Conservation (phyloP, 1,140 invertebrate species). For the Musca domestica region DNA sequence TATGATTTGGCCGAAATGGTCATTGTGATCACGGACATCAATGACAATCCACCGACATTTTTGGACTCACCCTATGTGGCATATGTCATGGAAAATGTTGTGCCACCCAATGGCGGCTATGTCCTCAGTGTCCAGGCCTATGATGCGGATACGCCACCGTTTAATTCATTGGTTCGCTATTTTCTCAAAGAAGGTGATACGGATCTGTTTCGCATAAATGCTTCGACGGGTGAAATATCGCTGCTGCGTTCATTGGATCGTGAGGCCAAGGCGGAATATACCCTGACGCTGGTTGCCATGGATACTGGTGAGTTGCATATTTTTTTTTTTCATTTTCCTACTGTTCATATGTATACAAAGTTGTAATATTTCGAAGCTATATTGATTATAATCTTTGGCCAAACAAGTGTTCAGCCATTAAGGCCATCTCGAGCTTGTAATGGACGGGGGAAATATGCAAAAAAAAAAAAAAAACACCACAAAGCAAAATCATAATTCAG, state of each 20-base stretch:
- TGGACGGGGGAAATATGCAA: too few relatives aligned
- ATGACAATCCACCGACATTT: constrained; percentile 92
- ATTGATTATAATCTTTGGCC: constrained; percentile 18
- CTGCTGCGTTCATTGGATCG: constrained; percentile 78
- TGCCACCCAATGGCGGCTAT: constrained; percentile 73
- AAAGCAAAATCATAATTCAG: too few relatives aligned
- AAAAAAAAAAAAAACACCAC: too few relatives aligned
- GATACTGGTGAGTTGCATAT: constrained; percentile 80
- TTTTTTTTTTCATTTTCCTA: neutral
- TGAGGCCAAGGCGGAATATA: constrained; percentile 78
- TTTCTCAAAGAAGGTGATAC: constrained; percentile 89
- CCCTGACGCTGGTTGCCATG: constrained; percentile 83
- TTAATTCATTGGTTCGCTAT: constrained; percentile 86
- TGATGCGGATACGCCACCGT: constrained; percentile 87
- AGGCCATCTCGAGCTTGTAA: too few relatives aligned
- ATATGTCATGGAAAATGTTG: constrained; percentile 88
- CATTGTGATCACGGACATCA: constrained; percentile 79
- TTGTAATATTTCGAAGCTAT: neutral
- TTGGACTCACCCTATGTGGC: constrained; percentile 86
- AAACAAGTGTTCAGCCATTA: constrained; percentile 14
- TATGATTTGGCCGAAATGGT: constrained; percentile 69
- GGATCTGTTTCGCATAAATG: constrained; percentile 83
- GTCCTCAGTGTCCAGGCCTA: constrained; percentile 79
- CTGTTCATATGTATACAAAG: neutral
- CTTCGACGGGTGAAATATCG: constrained; percentile 83